A percentile compares a stretch with the other conserved stretches of the same genome.
phyloP scores from a whole-genome alignment of 2,797 vertebrate genomes.

The Botia almorhae region DNA sequence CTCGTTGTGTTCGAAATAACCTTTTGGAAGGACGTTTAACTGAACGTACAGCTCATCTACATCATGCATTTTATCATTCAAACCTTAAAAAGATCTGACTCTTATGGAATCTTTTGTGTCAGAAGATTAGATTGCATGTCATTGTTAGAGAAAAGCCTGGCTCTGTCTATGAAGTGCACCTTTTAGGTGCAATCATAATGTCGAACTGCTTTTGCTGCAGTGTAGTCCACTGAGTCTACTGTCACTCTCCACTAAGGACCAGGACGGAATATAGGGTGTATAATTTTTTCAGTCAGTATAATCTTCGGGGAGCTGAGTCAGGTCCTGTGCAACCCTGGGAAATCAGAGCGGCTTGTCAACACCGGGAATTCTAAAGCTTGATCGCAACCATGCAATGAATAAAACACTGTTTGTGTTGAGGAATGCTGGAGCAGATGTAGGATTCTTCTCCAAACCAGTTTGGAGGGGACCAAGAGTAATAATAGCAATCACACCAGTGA shows the following conservation, averaged over 20 bases:
- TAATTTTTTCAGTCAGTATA: background rate
- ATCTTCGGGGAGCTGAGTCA: constrained; percentile 46
- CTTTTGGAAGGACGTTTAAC: constrained; percentile 29
- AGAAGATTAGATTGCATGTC: background rate
- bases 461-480: background rate
- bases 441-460: background rate
- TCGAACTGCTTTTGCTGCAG: constrained; percentile 25
- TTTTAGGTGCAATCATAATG: constrained; percentile 10
- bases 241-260: constrained; percentile 20
- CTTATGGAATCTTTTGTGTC: background rate
- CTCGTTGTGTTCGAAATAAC: constrained; percentile 3
- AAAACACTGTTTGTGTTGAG: constrained; percentile 11
- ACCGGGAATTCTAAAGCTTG: constrained; percentile 39
- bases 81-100: background rate
- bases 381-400: constrained; percentile 26
- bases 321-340: constrained; percentile 21
- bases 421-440: constrained; percentile 29
- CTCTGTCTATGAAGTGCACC: background rate
- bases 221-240: constrained; percentile 16
- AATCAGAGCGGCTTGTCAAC: constrained; percentile 34
- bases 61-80: background rate
- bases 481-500: background rate
- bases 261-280: constrained; percentile 8
- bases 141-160: background rate
- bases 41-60: background rate